These are phyloP conservation scores for Buathra laborator DNA, from an alignment of 2,888 invertebrate genomes.

Conservation along the genomic window DNA sequence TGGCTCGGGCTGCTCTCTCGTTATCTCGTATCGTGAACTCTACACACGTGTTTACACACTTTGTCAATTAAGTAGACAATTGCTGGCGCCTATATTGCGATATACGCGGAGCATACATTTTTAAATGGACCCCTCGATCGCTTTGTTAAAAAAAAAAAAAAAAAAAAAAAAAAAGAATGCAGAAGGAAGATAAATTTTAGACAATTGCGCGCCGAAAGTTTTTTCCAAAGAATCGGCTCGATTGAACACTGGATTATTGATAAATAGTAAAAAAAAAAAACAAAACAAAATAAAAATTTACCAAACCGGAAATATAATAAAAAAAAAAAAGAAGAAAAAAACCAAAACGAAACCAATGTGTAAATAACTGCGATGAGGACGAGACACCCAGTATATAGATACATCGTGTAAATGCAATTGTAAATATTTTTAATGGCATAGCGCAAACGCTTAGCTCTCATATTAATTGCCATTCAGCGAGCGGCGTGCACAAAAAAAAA, in stretches of 20 bases:
- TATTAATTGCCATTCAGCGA: slow-evolving; percentile 75
- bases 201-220: slow-evolving; percentile 17
- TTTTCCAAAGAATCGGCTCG: slow-evolving; percentile 1
- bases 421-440: slow-evolving; percentile 74
- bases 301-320: slow-evolving; percentile 8
- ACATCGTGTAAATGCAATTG: slow-evolving; percentile 71
- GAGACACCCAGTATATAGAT: slow-evolving; percentile 40
- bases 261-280: neutral
- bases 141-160: slow-evolving; percentile 39
- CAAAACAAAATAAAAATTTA: slow-evolving; percentile 8
- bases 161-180: slow-evolving; percentile 6
- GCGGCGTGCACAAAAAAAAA: slow-evolving; percentile 78
- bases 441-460: slow-evolving; percentile 74
- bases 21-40: slow-evolving; percentile 38
- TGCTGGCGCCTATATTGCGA: slow-evolving; percentile 24
- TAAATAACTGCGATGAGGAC: slow-evolving; percentile 58
- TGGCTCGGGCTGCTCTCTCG: slow-evolving; percentile 12
- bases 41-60: slow-evolving; percentile 56
- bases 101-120: slow-evolving; percentile 23
- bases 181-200: slow-evolving; percentile 17
- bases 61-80: slow-evolving; percentile 65
- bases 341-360: slow-evolving; percentile 54
- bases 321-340: slow-evolving; percentile 15
- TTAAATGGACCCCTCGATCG: slow-evolving; percentile 41
- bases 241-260: neutral